Conservation (phyloP, 2,797 vertebrate genomes). For the Steatocranus sp. region DNA sequence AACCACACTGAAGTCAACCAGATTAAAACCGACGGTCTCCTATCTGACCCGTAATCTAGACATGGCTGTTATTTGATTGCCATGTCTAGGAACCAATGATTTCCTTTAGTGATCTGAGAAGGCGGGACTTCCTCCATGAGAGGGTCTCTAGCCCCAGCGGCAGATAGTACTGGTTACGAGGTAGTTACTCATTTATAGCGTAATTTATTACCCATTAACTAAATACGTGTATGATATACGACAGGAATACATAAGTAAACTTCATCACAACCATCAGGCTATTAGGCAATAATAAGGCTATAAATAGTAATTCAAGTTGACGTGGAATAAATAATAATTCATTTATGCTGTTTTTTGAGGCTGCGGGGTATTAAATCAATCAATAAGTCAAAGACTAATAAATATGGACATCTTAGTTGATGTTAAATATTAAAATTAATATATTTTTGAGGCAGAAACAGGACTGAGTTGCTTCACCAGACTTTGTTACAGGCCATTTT, state of each 20-base stretch:
- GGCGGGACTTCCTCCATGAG: constrained; percentile 64
- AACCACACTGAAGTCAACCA: constrained; percentile 6
- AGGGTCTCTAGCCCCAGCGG: not conserved
- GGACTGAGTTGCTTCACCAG: not conserved
- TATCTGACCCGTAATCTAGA: constrained; percentile 50
- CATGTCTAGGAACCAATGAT: constrained; percentile 39
- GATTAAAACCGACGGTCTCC: constrained; percentile 32
- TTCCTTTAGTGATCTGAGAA: not conserved
- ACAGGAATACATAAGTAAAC: not conserved
- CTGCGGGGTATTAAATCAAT: not conserved
- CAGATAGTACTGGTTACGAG: not conserved
- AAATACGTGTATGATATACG: not conserved
- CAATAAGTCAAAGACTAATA: not conserved
- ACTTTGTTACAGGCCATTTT: not conserved
- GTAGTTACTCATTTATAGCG: not conserved
- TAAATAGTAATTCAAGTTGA: not conserved
- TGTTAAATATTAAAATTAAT: not conserved
- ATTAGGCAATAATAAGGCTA: not conserved
- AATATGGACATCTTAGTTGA: not conserved
- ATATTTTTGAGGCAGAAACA: not conserved
- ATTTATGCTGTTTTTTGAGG: not conserved
- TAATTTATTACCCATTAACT: not conserved
- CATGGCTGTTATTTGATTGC: constrained; percentile 42
- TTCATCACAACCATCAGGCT: not conserved
- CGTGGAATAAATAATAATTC: not conserved